Base-by-base conservation (phyloP, 2,888 invertebrate genomes). In the Ophion ellenae region DNA sequence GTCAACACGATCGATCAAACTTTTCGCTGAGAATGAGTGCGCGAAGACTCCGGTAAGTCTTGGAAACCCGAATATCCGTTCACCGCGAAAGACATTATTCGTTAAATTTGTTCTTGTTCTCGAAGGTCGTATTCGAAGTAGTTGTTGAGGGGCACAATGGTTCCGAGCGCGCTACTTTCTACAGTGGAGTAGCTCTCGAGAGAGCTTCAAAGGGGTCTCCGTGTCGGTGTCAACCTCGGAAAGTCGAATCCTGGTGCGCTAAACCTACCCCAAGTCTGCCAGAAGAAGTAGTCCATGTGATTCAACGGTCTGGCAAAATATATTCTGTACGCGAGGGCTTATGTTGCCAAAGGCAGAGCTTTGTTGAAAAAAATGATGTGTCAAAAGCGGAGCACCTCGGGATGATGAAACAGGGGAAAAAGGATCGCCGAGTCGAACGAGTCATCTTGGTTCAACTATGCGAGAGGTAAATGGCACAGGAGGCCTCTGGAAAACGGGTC, bases 401-500 rank as follows among this genome's bases (percentile, higher is more conserved):
- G 73, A 74, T 32, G 71, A 40, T 28, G 66, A 11, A 47, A 67
- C 45, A n/a, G 67, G 67, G 47, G 61, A 69, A 74, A 77, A 28
- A 63, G 32, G 14, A 71, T 36, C 40, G 73, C 17, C 24, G 47
- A 10, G 14, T 47, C 11, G 47, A 14, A 47, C 9, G 47, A 47
- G n/a, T 28, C 77, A 53, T 47, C 7, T 40, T 80, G 67, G 67
- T 71, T 28, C 61, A 81, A 64, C 81, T 64, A 81, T 77, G 81
- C 59, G n/a, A 71, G 80, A 84, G 66, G 71, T 84, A 81, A 81
- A 81, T 76, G 84, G 77, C 81, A 73, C 70, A 53, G 70, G 80
- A 32, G 14, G 77, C 81, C 77, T 77, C 63, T 77, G 74, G 81
- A 53, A 53, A 81, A 81, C 81, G 57, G 67, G 67, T 47, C 73